These are phyloP conservation scores for Columba guinea DNA, from an alignment of 2,797 vertebrate genomes.

Conservation along the genomic window DNA sequence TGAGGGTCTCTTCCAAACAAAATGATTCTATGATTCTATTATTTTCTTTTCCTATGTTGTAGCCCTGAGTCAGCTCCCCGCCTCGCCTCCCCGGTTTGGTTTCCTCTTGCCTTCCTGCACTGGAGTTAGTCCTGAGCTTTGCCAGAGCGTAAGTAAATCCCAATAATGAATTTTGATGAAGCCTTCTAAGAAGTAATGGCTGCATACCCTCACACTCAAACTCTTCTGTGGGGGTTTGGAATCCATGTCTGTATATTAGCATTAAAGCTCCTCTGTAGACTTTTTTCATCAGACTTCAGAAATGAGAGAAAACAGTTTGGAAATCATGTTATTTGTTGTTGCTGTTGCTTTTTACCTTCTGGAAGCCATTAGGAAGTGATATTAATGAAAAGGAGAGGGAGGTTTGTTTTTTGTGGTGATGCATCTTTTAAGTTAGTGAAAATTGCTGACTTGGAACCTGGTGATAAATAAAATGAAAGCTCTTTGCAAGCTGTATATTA, in stretches of 20 bases:
- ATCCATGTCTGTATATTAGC: neutral
- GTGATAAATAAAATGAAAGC: conserved; percentile 20
- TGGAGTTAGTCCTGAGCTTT: neutral
- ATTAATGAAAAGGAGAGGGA: conserved; percentile 7
- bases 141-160: neutral
- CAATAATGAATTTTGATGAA: neutral
- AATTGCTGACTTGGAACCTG: conserved; percentile 22
- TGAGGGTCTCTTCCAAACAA: no score
- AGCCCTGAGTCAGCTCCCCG: neutral
- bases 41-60: neutral
- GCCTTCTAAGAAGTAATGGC: neutral
- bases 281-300: neutral
- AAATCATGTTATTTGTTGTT: neutral
- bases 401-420: neutral
- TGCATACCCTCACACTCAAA: neutral
- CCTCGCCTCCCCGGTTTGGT: neutral
- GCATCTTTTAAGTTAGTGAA: neutral
- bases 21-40: no score
- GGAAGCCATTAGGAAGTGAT: conserved; percentile 2
- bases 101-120: neutral
- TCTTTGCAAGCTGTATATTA: neutral
- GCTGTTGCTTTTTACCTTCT: neutral
- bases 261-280: neutral
- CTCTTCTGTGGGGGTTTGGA: neutral
- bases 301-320: neutral